Evolutionary conservation across 2,888 invertebrate species (phyloP), one percentile per base, ranked within the genome.

Genomic region (Phengaris alcon): DNA sequence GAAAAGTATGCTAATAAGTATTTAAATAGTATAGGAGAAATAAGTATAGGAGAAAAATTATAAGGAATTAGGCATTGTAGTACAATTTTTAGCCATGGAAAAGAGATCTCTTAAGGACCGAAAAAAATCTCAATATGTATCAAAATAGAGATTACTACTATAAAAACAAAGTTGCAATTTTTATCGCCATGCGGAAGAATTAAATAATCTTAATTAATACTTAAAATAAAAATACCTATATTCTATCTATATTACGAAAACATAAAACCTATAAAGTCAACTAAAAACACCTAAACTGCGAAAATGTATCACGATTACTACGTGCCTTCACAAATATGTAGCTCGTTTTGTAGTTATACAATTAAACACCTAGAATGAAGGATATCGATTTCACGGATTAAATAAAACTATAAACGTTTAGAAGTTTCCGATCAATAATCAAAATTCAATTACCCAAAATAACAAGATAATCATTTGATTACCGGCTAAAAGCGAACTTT

Each of bases 381-480:
- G 54, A 52, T 35, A 72, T 54, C 13, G 52, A 68, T 74, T 68
- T 68, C 68, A 72, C 54, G 54, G 72, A 72, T 72, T 72, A 72
- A 70, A 72, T 72, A 54, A 72, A 72, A 15, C 35, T 72, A 9
- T 69, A 54, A 69, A 46, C 64, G 7, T 54, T 69, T 69, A 75
- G 44, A 51, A 48, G 68, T 68, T 76, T 46, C 75, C 76, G 75
- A 77, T 76, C 75, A 78, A 78, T 78, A 75, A 76, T 75, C 59
- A 55, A 76, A 48, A 75, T 69, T 77, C 73, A 76, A 76, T 77
- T 75, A 74, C 76, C 76, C 75, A 78, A 79, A 75, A 81, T 85
- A 88, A 88, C 85, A 83, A 87, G 86, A 82, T 86, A 87, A 88
- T 87, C 80, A 85, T 81, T 79, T 80, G 79, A 79, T 80, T 80